phyloP scores from a whole-genome alignment of 1,140 invertebrate genomes.

The Stegodyphus dumicola region DNA sequence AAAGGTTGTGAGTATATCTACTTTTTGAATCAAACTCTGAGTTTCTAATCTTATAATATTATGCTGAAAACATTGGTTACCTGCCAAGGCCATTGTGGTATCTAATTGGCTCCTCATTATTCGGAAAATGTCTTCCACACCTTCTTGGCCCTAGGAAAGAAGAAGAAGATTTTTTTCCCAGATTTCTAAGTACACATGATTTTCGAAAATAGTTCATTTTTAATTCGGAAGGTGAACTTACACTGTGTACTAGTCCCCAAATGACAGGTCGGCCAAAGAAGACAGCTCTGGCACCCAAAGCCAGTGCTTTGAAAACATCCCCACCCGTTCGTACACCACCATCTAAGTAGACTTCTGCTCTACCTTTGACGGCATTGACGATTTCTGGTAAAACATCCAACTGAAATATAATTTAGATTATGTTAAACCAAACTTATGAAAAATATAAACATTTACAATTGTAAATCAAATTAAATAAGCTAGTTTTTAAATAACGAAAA shows the following conservation, averaged over 20 bases:
- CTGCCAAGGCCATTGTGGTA: constrained; percentile 80
- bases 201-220: neutral
- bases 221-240: constrained; percentile 48
- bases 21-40: too few species aligned
- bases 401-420: constrained; percentile 69
- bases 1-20: too few species aligned
- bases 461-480: neutral
- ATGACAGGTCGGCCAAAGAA: constrained; percentile 89
- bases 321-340: constrained; percentile 88
- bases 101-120: constrained; percentile 84
- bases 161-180: neutral
- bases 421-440: neutral
- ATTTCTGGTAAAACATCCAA: constrained; percentile 90
- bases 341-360: constrained; percentile 86
- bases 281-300: constrained; percentile 85
- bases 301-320: constrained; percentile 91
- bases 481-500: neutral
- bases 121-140: constrained; percentile 79
- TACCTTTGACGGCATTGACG: constrained; percentile 78
- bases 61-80: constrained; percentile 67
- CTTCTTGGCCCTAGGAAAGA: constrained; percentile 75
- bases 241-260: constrained; percentile 82
- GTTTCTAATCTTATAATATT: too few species aligned
- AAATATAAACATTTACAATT: neutral
- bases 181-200: neutral